Evolutionary conservation across 2,113 vertebrate species (phyloP), one percentile per base, ranked within the genome.

Genomic region (Verasper variegatus): DNA sequence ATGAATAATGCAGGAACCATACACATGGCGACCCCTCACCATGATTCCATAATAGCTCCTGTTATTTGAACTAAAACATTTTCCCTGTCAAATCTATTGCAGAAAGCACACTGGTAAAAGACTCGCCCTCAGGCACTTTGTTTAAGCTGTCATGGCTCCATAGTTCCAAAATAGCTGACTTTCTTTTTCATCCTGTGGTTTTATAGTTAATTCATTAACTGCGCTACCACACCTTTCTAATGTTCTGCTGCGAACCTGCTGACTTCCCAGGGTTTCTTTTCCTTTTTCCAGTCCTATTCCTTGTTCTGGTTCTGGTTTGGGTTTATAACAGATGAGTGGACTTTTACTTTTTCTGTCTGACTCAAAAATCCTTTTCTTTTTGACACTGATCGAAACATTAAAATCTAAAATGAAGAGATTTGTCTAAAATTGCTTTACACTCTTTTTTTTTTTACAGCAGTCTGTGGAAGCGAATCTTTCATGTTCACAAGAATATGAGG

Each of bases 11-110:
- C 95, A 98, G 69, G 78, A 74, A 37, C 79, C 84, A 88, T 94
- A 91, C 91, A 95, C 91, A 93, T 89, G 93, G 91, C 93, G 94
- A 94, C 92, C 93, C 89, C 91, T 89, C 93, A 95, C 92, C 86
- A 95, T 94, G 95, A 95, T 95, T 96, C 95, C 95, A 96, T 97
- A 97, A 95, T 94, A 95, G 94, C 92, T 96, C 94, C 94, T 95
- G 96, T 97, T 97, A 96, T 98, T 97, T 96, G 95, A 95, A 96
- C 94, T 96, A 97, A 98, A 98, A 97, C 94, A 96, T 96, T 97
- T 96, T 96, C 94, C 89, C 91, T 95, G 96, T 98, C 95, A 96
- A 96, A 96, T 92, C 95, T 94, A 96, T 95, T 95, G 80, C 87
- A 92, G 95, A 97, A 95, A 94, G 91, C 92, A 93, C 94, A 95